Base-by-base conservation (phyloP, 2,113 vertebrate species). In the Miniopterus natalensis region DNA sequence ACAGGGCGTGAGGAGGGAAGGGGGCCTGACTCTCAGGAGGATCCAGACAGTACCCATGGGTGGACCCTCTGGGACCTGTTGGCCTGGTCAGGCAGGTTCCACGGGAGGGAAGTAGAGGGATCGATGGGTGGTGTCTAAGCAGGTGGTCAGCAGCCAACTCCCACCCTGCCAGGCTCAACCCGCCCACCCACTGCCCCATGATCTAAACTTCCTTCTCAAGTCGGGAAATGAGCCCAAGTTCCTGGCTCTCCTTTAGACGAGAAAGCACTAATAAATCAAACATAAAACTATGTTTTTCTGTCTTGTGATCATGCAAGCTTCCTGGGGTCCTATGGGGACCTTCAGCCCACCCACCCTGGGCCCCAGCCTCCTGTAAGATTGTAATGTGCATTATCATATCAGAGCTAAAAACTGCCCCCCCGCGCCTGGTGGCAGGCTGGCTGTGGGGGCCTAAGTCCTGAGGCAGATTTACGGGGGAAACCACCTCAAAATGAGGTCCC, bases 231-330 rank as follows among this genome's bases (percentile, higher is more conserved):
- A 31, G 45, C 45, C 61, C 11, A 21, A 57, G 13, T 85, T 91
- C 45, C 75, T 27, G 31, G 29, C 51, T 77, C 1, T 53, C 78
- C 42, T 90, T 21, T 40, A 29, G 77, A 88, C 55, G 40, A 25
- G 47, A 91, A 79, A 75, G 84, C 75, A 84, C 75, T 31, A 88
- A 87, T 42, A 84, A 94, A 86, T 77, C 42, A 91, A 84, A n/a
- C 14, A 13, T 29, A 29, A n/a, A 66, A 86, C 20, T 86, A 55
- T 78, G 59, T 63, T 79, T 45, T 29, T 74, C 87, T 85, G 20
- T 61, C 84, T 90, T 25, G 21, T 25, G 10, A 36, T 88, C 20
- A 25, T 11, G 11, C 53, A 68, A 29, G 74, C 53, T 36, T 75
- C 40, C 65, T 53, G 49, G 40, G 89, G 25, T 23, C 88, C 71